These are phyloP conservation scores for Zaprionus bogoriensis DNA, from an alignment of 2,888 invertebrate genomes.

Conservation along the genomic window DNA sequence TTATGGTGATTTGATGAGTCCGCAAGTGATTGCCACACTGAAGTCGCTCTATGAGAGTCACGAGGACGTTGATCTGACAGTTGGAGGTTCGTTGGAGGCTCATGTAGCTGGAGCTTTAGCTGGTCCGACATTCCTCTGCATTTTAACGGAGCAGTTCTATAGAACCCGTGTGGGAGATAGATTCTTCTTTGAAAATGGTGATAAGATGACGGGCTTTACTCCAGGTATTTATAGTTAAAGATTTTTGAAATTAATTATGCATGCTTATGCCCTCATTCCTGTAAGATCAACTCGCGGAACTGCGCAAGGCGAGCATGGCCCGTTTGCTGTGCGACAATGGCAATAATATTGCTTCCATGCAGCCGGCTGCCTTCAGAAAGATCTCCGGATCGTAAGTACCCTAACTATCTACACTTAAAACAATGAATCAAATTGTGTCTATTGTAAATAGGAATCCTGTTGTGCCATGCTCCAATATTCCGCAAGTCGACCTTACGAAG, in stretches of 20 bases:
- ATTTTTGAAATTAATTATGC: background rate
- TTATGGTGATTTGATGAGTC: slow-evolving; percentile 87
- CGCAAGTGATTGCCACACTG: slow-evolving; percentile 86
- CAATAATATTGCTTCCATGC: slow-evolving; percentile 87
- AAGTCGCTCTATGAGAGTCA: slow-evolving; percentile 87
- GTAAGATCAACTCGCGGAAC: slow-evolving; percentile 88
- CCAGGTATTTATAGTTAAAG: slow-evolving; percentile 84
- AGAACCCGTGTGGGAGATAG: slow-evolving; percentile 93
- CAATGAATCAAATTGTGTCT: background rate
- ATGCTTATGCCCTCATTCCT: background rate
- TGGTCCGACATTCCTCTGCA: slow-evolving; percentile 94
- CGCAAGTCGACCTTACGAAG: slow-evolving; percentile 85
- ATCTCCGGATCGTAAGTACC: slow-evolving; percentile 85
- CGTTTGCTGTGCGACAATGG: slow-evolving; percentile 92
- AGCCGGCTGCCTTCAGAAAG: slow-evolving; percentile 87
- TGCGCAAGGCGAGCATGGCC: slow-evolving; percentile 90
- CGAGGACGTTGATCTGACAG: slow-evolving; percentile 93
- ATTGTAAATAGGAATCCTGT: slow-evolving; percentile 85
- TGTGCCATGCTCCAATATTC: slow-evolving; percentile 85
- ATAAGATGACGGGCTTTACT: slow-evolving; percentile 86
- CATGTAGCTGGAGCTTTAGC: slow-evolving; percentile 90
- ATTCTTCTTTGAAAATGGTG: slow-evolving; percentile 91
- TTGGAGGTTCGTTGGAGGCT: slow-evolving; percentile 91
- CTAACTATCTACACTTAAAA: too few relatives aligned
- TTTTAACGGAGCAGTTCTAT: slow-evolving; percentile 93